Evolutionary conservation across 2,888 invertebrate genomes (phyloP).

Genomic region (Mellilla xanthometata): DNA sequence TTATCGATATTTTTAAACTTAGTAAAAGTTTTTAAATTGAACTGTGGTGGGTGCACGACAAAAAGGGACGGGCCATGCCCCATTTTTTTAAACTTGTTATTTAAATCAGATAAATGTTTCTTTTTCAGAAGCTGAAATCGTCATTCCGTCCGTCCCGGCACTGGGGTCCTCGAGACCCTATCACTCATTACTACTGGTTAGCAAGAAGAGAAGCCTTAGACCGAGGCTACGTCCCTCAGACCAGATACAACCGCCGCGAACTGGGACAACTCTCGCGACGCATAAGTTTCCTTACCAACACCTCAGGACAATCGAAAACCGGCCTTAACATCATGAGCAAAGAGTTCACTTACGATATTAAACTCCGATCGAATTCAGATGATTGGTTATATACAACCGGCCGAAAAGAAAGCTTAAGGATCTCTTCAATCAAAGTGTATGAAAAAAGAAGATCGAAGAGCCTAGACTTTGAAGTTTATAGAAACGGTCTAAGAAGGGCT

Average conservation of each 20-base stretch:
- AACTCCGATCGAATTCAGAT: constrained; percentile 61
- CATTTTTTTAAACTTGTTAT: too few relatives aligned
- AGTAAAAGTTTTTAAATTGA: too few relatives aligned
- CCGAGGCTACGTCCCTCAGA: constrained; percentile 31
- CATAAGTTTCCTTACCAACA: constrained; percentile 40
- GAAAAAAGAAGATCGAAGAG: constrained; percentile 51
- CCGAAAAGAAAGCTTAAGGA: constrained; percentile 45
- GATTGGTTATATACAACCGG: constrained; percentile 57
- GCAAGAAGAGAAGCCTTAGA: constrained; percentile 54
- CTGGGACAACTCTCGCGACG: constrained; percentile 56
- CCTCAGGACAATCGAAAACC: constrained; percentile 21
- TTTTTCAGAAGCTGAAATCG: constrained; percentile 63
- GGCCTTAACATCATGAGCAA: background rate
- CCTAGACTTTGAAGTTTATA: constrained; percentile 45
- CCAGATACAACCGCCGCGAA: constrained; percentile 46
- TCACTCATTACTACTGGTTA: constrained; percentile 71
- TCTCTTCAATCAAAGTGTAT: constrained; percentile 13
- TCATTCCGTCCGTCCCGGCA: constrained; percentile 67
- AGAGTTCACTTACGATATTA: constrained; percentile 25
- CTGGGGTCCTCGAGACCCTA: constrained; percentile 74
- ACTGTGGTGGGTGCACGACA: too few relatives aligned
- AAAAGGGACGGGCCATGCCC: too few relatives aligned
- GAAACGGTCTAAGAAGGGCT: constrained; percentile 15
- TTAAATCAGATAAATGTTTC: too few relatives aligned
- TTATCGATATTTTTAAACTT: too few relatives aligned